Conservation (phyloP, 2,888 invertebrate species). For the Oxycera nigricornis region DNA sequence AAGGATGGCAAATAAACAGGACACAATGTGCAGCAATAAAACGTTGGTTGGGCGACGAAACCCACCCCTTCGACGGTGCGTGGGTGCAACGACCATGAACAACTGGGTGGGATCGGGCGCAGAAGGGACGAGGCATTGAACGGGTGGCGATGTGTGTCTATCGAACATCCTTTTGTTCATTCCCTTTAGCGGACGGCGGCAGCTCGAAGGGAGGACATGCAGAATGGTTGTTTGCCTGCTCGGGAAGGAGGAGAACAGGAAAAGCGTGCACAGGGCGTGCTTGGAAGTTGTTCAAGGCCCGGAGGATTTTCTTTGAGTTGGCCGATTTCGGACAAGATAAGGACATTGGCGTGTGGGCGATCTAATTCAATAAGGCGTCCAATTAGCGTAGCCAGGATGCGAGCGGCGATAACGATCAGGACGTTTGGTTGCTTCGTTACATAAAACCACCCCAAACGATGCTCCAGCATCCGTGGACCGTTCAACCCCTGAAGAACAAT, state of each 20-base stretch:
- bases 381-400: no score
- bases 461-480: no score
- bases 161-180: conserved; percentile 14
- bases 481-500: no score
- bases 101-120: not conserved
- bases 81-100: conserved; percentile 31
- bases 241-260: not conserved
- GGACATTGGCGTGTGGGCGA: no score
- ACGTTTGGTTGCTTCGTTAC: no score
- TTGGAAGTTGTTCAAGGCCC: not conserved
- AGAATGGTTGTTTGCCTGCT: not conserved
- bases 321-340: not conserved
- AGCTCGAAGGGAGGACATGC: not conserved
- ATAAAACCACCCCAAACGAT: no score
- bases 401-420: no score
- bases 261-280: not conserved
- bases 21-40: not conserved
- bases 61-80: conserved; percentile 26
- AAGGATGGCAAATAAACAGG: not conserved
- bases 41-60: not conserved
- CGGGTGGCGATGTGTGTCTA: not conserved
- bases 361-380: no score
- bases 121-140: not conserved
- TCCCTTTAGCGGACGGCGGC: not conserved
- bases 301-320: not conserved